These are phyloP conservation scores for Allolobophora icterica DNA, from an alignment of 2,888 invertebrate species.

Conservation along the genomic window DNA sequence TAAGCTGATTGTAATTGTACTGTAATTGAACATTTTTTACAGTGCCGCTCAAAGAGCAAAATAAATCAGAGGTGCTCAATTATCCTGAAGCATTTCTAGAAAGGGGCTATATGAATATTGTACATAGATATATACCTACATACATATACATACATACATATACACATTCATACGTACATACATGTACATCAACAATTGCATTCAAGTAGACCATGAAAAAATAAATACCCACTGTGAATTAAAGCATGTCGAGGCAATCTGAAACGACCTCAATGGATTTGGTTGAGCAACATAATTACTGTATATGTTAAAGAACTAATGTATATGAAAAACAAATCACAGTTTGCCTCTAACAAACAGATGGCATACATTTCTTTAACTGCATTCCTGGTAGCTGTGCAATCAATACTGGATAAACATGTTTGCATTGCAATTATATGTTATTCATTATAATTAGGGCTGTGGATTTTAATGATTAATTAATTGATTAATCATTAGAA, in stretches of 20 bases:
- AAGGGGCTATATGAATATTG: neutral
- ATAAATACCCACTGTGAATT: neutral
- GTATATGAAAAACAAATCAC: neutral
- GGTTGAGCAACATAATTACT: neutral
- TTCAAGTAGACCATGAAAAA: too few relatives aligned
- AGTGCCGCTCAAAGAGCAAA: too few relatives aligned
- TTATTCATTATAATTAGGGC: too few relatives aligned
- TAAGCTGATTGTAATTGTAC: neutral
- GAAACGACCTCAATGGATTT: neutral
- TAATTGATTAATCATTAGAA: too few relatives aligned
- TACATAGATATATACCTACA: too few relatives aligned
- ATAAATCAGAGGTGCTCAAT: too few relatives aligned
- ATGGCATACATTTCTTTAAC: too few relatives aligned
- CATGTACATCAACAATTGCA: neutral
- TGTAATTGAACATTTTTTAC: too few relatives aligned
- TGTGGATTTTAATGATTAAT: too few relatives aligned
- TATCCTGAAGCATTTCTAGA: neutral
- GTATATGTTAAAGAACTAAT: neutral
- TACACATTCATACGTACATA: neutral
- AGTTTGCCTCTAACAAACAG: neutral
- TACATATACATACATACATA: too few relatives aligned
- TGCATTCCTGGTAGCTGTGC: too few relatives aligned
- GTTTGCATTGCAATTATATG: neutral
- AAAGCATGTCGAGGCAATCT: neutral
- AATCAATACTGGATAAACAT: too few relatives aligned